These are phyloP conservation scores for Aplocera efformata DNA, from an alignment of 2,888 invertebrate genomes.

Conservation along the genomic window DNA sequence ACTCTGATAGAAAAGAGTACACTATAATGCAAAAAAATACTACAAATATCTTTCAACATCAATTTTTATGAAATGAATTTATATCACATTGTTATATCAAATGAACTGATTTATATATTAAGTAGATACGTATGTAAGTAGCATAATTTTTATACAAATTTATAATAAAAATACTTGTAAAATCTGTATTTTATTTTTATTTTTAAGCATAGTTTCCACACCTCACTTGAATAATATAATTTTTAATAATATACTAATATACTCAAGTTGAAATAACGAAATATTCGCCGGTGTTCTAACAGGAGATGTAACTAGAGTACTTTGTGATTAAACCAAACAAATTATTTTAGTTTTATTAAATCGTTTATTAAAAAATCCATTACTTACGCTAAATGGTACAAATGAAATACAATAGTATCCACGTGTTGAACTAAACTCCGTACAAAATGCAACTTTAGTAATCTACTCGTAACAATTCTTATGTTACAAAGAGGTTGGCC, in stretches of 20 bases:
- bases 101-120: conserved; percentile 17
- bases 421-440: conserved; percentile 41
- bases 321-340: conserved; percentile 5
- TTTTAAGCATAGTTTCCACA: neutral
- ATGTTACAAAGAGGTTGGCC: conserved; percentile 19
- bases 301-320: too few species aligned
- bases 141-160: too few species aligned
- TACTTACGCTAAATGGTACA: conserved; percentile 53
- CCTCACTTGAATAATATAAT: neutral
- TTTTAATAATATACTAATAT: too few species aligned
- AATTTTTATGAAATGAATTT: too few species aligned
- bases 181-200: neutral
- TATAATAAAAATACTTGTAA: neutral
- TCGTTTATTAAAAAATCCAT: conserved; percentile 64
- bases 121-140: too few species aligned
- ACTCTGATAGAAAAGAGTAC: neutral
- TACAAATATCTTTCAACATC: too few species aligned
- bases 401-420: conserved; percentile 40
- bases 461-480: conserved; percentile 7
- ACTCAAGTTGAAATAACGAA: too few species aligned
- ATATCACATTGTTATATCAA: too few species aligned
- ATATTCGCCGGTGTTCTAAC: too few species aligned
- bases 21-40: neutral
- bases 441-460: conserved; percentile 38
- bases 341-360: conserved; percentile 38